Evolutionary conservation across 2,797 vertebrate species (phyloP).

Genomic region (Sebastes minor): DNA sequence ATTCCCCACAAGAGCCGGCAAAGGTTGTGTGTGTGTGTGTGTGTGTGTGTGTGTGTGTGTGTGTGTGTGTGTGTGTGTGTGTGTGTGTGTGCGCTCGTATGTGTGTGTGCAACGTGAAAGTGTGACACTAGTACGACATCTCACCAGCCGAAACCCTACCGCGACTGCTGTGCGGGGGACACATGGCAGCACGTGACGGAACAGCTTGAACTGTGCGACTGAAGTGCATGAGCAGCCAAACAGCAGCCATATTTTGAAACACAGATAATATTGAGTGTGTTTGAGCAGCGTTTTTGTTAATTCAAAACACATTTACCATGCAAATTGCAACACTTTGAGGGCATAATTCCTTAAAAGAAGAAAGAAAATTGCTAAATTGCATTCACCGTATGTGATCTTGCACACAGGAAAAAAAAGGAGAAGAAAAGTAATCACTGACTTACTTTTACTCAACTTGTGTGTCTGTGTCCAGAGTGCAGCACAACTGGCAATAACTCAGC

Average conservation of each 20-base stretch:
- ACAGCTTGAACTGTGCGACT: constrained; percentile 63
- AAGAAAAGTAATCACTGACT: constrained; percentile 33
- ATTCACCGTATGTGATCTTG: background rate
- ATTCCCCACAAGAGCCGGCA: constrained; percentile 55
- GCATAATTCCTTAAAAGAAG: background rate
- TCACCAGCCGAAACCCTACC: constrained; percentile 52
- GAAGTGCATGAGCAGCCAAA: constrained; percentile 49
- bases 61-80: background rate
- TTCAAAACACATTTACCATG: background rate
- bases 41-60: too few species aligned
- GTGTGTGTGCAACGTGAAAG: background rate
- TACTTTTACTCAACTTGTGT: constrained; percentile 28
- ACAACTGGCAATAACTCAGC: constrained; percentile 52
- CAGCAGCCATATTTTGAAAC: constrained; percentile 22
- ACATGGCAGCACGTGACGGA: constrained; percentile 63
- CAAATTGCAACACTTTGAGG: background rate
- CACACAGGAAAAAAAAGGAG: constrained; percentile 2
- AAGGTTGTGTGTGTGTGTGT: constrained; percentile 16
- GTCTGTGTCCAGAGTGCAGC: constrained; percentile 29
- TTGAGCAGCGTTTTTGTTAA: background rate
- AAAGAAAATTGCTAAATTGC: background rate
- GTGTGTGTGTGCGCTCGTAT: background rate
- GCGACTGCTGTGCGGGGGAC: constrained; percentile 66
- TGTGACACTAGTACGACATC: constrained; percentile 42
- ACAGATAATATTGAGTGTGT: background rate